Evolutionary conservation across 2,797 vertebrate species (phyloP).

Genomic region (Parauchenoglanis ngamensis): DNA sequence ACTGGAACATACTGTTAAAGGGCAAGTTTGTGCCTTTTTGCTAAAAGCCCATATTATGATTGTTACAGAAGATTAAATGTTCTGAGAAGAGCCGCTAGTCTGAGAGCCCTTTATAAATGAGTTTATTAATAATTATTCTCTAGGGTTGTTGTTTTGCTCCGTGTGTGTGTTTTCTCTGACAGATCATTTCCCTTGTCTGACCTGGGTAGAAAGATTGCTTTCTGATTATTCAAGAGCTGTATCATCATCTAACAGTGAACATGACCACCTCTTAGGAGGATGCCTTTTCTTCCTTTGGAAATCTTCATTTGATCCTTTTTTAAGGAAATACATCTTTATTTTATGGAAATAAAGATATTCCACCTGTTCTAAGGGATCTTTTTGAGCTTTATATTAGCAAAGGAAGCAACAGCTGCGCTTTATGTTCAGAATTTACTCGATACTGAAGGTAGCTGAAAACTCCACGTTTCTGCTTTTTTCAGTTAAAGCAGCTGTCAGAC

Average conservation of each 20-base stretch:
- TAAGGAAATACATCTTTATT: not conserved
- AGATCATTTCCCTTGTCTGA: not conserved
- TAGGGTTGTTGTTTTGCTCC: not conserved
- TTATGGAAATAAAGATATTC: not conserved
- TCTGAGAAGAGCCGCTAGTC: constrained; percentile 31
- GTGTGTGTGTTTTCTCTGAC: not conserved
- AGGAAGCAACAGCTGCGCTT: not conserved
- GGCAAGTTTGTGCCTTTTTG: constrained; percentile 59
- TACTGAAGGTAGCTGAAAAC: too few relatives aligned
- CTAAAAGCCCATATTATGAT: constrained; percentile 68
- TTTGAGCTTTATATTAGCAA: not conserved
- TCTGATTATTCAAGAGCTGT: constrained; percentile 2
- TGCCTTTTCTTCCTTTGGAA: not conserved
- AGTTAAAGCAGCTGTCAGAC: not conserved
- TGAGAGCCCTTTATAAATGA: constrained; percentile 7
- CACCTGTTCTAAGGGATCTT: not conserved
- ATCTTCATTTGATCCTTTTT: not conserved
- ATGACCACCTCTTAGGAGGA: not conserved
- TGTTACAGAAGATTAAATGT: constrained; percentile 36
- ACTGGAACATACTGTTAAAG: constrained; percentile 66
- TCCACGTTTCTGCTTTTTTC: not conserved
- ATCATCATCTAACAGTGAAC: not conserved
- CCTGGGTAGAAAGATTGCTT: not conserved
- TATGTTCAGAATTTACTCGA: too few relatives aligned
- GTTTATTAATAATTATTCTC: not conserved